Conservation (phyloP, 2,797 vertebrate genomes). For the Microchirus variegatus region DNA sequence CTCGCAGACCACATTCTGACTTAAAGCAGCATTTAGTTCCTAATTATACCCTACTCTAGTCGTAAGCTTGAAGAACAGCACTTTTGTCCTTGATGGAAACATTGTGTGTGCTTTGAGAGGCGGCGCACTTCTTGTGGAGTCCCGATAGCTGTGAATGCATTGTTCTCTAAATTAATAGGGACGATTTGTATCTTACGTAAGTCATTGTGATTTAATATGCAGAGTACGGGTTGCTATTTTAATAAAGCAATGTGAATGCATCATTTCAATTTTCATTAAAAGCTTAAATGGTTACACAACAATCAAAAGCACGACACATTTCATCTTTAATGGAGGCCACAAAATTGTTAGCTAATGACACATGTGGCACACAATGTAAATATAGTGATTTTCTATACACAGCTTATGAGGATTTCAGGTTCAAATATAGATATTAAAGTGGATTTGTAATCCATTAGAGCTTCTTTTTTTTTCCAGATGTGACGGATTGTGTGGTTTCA, state of each 20-base stretch:
- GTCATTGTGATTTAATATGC: slow-evolving; percentile 52
- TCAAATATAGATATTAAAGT: slow-evolving; percentile 37
- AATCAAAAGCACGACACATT: slow-evolving; percentile 40
- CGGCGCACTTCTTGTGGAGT: slow-evolving; percentile 41
- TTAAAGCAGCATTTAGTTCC: slow-evolving; percentile 84
- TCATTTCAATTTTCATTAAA: slow-evolving; percentile 70
- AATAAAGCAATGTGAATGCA: slow-evolving; percentile 32
- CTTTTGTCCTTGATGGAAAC: slow-evolving; percentile 84
- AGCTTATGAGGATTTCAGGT: slow-evolving; percentile 49
- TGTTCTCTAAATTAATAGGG: slow-evolving; percentile 62
- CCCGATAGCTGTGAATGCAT: slow-evolving; percentile 41
- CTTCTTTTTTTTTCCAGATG: slow-evolving; percentile 44
- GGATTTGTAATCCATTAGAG: slow-evolving; percentile 37
- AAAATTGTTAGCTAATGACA: slow-evolving; percentile 36
- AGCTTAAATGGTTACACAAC: slow-evolving; percentile 63
- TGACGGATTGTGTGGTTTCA: slow-evolving; percentile 31
- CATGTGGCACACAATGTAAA: slow-evolving; percentile 23
- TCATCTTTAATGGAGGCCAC: slow-evolving; percentile 54
- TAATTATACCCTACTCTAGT: slow-evolving; percentile 84
- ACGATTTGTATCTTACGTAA: slow-evolving; percentile 54
- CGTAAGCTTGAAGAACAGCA: slow-evolving; percentile 75
- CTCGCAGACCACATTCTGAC: slow-evolving; percentile 82
- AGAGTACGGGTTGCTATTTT: slow-evolving; percentile 25
- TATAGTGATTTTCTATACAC: slow-evolving; percentile 21
- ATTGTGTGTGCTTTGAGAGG: slow-evolving; percentile 69